phyloP scores from a whole-genome alignment of 2,797 vertebrate species.

The Sebastes steindachneri region DNA sequence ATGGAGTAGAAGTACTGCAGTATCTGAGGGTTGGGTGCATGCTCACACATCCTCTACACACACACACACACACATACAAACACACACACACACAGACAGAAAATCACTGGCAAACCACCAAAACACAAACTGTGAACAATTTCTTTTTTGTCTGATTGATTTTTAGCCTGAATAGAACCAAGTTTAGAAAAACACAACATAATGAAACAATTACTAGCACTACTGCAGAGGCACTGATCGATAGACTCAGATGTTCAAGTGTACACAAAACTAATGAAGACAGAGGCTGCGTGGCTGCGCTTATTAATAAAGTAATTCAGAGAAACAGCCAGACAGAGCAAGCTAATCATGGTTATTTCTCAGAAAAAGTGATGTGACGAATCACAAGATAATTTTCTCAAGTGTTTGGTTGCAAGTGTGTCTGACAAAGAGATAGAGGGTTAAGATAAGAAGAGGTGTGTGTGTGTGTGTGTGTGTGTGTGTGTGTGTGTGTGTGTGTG shows the following conservation, averaged over 20 bases:
- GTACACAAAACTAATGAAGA: constrained; percentile 28
- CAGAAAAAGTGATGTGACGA: neutral
- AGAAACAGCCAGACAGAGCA: neutral
- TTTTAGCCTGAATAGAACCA: constrained; percentile 1
- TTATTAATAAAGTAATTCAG: constrained; percentile 38
- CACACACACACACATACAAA: constrained; percentile 1
- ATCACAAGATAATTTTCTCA: constrained; percentile 26
- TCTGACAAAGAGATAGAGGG: neutral
- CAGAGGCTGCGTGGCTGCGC: constrained; percentile 1
- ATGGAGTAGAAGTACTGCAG: constrained; percentile 90
- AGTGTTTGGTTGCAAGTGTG: constrained; percentile 1
- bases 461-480: constrained; percentile 1
- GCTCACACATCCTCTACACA: constrained; percentile 85
- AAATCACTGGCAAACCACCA: constrained; percentile 15
- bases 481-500: constrained; percentile 21
- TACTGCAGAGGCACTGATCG: constrained; percentile 12
- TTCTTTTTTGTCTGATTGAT: neutral
- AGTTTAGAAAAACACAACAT: neutral
- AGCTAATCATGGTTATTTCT: constrained; percentile 19
- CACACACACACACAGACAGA: neutral
- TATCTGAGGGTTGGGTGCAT: constrained; percentile 73
- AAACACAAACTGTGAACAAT: constrained; percentile 11
- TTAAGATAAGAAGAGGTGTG: constrained; percentile 3
- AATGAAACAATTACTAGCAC: neutral
- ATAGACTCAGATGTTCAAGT: neutral